Evolutionary conservation across 2,797 vertebrate species (phyloP).

Genomic region (Danio albolineatus): DNA sequence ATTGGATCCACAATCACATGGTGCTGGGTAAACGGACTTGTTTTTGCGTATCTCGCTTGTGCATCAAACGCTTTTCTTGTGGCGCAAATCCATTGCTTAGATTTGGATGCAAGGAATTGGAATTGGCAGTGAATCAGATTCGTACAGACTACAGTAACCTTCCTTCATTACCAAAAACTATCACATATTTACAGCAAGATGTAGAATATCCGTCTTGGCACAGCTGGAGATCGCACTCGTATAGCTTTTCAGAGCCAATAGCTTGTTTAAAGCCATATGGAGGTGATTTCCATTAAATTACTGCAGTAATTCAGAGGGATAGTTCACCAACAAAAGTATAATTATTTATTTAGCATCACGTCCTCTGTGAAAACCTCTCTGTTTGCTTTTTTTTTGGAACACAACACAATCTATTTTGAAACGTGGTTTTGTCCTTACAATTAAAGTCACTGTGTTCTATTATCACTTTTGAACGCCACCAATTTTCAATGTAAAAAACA

Average conservation of each 20-base stretch:
- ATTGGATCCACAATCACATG: constrained; percentile 39
- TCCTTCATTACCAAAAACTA: not conserved
- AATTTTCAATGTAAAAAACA: not conserved
- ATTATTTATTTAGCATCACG: not conserved
- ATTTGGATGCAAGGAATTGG: constrained; percentile 15
- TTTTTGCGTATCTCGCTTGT: not conserved
- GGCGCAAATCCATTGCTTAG: constrained; percentile 32
- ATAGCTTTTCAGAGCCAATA: not conserved
- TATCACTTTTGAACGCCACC: not conserved
- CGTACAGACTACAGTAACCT: not conserved
- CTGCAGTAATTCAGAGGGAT: not conserved
- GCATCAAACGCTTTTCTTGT: constrained; percentile 33
- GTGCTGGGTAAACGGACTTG: constrained; percentile 6
- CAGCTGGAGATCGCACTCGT: not conserved
- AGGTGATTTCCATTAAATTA: not conserved
- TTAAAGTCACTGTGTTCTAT: not conserved
- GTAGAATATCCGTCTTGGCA: not conserved
- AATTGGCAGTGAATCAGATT: constrained; percentile 13
- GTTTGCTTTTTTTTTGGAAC: not conserved
- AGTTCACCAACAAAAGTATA: not conserved
- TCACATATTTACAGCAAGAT: constrained; percentile 11
- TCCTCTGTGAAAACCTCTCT: not conserved
- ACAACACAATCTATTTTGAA: not conserved
- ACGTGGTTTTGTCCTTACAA: constrained; percentile 1
- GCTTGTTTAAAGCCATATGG: constrained; percentile 14